These are phyloP conservation scores for Epistrophella euchroma DNA, from an alignment of 2,888 invertebrate species.

Conservation along the genomic window DNA sequence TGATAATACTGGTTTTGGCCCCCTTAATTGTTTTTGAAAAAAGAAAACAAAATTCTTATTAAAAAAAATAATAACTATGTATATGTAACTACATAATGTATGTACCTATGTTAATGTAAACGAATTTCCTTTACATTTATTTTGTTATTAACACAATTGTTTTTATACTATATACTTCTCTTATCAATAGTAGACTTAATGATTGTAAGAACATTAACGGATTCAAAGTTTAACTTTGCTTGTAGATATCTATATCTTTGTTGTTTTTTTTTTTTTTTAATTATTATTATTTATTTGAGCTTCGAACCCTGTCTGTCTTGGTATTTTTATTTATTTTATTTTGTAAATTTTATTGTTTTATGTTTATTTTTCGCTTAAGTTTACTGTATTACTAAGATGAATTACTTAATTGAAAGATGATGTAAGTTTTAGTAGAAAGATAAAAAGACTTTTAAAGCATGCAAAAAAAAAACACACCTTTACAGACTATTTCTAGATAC, in stretches of 20 bases:
- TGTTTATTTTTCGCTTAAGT: background rate
- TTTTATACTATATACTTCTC: background rate
- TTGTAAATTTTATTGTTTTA: background rate
- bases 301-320: constrained; percentile 42
- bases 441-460: background rate
- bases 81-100: background rate
- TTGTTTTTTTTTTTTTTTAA: no score
- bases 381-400: background rate
- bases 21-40: constrained; percentile 11
- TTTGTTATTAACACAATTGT: constrained; percentile 15
- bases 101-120: background rate
- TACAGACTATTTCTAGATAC: constrained; percentile 23
- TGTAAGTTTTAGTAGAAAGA: background rate
- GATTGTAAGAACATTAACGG: constrained; percentile 45
- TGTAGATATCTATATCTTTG: constrained; percentile 3
- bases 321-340: background rate
- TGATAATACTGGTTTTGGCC: constrained; percentile 14
- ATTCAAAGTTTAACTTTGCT: constrained; percentile 65
- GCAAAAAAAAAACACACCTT: background rate
- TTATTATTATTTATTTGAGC: constrained; percentile 34
- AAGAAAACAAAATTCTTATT: background rate
- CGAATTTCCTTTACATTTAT: background rate
- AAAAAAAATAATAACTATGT: background rate
- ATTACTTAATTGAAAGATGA: background rate
- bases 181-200: constrained; percentile 60